Base-by-base conservation (phyloP, 2,888 invertebrate genomes). In the Dicyrtoma fusca region DNA sequence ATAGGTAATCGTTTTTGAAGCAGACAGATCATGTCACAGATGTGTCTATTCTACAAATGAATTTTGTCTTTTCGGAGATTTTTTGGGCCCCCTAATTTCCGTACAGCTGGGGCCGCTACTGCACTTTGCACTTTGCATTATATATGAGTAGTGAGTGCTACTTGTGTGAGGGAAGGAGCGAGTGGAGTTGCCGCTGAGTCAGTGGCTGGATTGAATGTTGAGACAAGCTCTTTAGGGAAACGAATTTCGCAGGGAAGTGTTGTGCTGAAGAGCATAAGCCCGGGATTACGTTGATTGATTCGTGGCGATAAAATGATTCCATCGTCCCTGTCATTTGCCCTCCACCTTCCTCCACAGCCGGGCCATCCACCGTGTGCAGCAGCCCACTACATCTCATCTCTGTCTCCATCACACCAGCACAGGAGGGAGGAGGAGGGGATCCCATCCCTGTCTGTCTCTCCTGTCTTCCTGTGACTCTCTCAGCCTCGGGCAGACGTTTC, bases 231-330 rank as follows among this genome's bases (percentile, higher is more conserved):
- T 66, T 66, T 66, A 66, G 66, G 66, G 66, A 66, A 66, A 66
- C 66, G 66, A 66, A 66, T 66, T 66, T 66, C 53, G 53, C 53
- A 53, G 53, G 53, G 42, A 66, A 66, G 66, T 66, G 66, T 66
- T 78, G 78, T 75, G 76, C 78, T 76, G 75, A 78, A 78, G 78
- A 76, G 72, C 75, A 75, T 78, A 78, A 78, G 76, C 78, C 75
- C 62, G 63, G 78, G 78, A 78, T 78, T 78, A 78, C 71, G 73
- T 78, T 78, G 78, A 78, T 78, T 78, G 78, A 78, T 78, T 78
- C 66, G 53, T 53, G 53, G 66, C 66, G 66, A 66, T 66, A 66
- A 66, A 66, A 66, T 66, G 66, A 66, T 66, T 66, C 66, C 53
- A 66, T 73, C 65, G 64, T 21, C 25, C 13, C 57, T 57, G 57